These are phyloP conservation scores for Malurus melanocephalus DNA, from an alignment of 2,113 vertebrate species.

Conservation along the genomic window DNA sequence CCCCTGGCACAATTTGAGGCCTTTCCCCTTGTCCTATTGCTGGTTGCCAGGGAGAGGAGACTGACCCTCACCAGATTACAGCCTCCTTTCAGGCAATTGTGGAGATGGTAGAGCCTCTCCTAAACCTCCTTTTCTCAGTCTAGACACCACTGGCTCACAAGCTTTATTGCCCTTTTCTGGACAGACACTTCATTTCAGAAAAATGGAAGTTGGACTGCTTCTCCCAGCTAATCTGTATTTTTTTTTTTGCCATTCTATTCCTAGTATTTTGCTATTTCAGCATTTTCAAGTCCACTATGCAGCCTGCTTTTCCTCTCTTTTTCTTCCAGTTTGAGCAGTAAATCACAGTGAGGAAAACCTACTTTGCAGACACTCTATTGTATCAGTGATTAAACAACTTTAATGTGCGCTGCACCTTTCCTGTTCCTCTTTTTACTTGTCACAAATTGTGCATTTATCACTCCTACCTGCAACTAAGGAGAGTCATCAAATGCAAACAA, in stretches of 20 bases:
- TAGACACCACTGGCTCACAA: not conserved
- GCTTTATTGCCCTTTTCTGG: not conserved
- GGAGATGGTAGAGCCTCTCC: not conserved
- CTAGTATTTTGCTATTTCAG: not conserved
- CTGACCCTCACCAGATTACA: rapidly evolving
- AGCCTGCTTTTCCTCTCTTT: not conserved
- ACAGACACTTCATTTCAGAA: not conserved
- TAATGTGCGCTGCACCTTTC: not conserved
- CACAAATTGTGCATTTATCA: constrained; percentile 38
- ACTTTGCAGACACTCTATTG: not conserved
- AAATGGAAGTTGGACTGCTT: not conserved
- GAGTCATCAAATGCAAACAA: constrained; percentile 37
- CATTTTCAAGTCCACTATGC: not conserved
- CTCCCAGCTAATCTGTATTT: not conserved
- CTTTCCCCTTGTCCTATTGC: rapidly evolving
- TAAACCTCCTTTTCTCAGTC: not conserved
- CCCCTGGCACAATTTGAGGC: not conserved
- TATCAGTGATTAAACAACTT: not conserved
- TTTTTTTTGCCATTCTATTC: not conserved
- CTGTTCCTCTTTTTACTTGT: not conserved
- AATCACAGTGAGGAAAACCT: not conserved
- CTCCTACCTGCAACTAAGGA: constrained; percentile 7
- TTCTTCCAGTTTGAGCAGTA: not conserved
- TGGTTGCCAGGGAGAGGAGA: not conserved
- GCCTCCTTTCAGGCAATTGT: not conserved